Conservation (phyloP, 1,140 invertebrate species). For the Eumaeus atala region DNA sequence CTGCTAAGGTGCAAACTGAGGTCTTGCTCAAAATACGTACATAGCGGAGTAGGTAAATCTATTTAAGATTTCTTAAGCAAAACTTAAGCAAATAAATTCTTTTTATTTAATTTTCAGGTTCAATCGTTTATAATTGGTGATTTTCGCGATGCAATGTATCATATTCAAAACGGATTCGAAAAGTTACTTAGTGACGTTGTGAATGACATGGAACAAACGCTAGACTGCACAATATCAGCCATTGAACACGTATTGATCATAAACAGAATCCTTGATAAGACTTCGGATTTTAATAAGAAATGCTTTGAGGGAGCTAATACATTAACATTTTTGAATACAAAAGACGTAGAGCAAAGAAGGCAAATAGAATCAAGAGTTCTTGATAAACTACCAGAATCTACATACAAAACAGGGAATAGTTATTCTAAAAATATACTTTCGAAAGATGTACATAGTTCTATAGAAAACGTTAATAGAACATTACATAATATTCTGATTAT, state of each 20-base stretch:
- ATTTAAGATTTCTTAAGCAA: no score
- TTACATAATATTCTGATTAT: slow-evolving; percentile 23
- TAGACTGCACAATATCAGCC: slow-evolving; percentile 53
- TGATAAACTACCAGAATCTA: slow-evolving; percentile 11
- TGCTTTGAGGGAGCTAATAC: slow-evolving; percentile 25
- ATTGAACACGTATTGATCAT: slow-evolving; percentile 44
- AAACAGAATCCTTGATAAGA: slow-evolving; percentile 28
- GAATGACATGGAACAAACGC: slow-evolving; percentile 43
- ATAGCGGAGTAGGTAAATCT: no score
- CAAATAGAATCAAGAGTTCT: background rate
- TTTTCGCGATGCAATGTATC: slow-evolving; percentile 36
- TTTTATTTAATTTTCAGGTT: slow-evolving; percentile 26
- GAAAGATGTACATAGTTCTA: slow-evolving; percentile 20
- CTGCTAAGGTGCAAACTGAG: no score
- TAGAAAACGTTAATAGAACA: slow-evolving; percentile 28
- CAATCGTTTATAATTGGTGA: slow-evolving; percentile 41
- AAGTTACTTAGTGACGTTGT: slow-evolving; percentile 51
- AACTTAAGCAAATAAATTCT: background rate
- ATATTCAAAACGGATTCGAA: slow-evolving; percentile 42
- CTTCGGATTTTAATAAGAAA: slow-evolving; percentile 28
- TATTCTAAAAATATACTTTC: background rate
- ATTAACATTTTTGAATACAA: slow-evolving; percentile 5
- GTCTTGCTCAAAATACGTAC: no score
- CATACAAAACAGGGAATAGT: slow-evolving; percentile 11
- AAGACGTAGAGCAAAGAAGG: background rate